These are phyloP conservation scores for Gavia stellata DNA, from an alignment of 2,113 vertebrate species.

Conservation along the genomic window DNA sequence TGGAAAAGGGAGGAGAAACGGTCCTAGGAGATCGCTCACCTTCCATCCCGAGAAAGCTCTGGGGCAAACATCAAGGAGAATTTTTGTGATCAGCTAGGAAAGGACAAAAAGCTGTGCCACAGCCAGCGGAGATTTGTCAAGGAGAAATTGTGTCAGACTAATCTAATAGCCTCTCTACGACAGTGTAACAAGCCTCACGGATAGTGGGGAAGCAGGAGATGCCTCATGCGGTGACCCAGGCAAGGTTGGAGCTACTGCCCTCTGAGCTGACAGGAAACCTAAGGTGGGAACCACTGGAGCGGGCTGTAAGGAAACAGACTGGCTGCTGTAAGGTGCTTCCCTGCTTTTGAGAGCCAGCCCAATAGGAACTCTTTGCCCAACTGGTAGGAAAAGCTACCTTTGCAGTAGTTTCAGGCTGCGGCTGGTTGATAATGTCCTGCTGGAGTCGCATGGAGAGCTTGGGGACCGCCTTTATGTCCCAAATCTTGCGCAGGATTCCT, in stretches of 20 bases:
- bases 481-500: neutral
- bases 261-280: neutral
- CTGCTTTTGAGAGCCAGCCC: neutral
- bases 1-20: neutral
- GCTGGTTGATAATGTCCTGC: accelerated
- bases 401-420: neutral
- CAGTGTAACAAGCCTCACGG: neutral
- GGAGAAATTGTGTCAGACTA: neutral
- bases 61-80: neutral
- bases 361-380: accelerated
- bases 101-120: neutral
- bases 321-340: neutral
- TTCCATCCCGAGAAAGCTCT: neutral
- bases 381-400: neutral
- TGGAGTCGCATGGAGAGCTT: no score
- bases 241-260: neutral
- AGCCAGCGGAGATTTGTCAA: neutral
- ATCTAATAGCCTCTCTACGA: neutral
- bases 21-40: accelerated
- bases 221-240: neutral
- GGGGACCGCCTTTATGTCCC: neutral
- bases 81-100: neutral
- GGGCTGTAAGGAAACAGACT: neutral
- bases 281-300: neutral
- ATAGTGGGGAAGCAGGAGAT: neutral